Evolutionary conservation across 1,140 invertebrate genomes (phyloP).

Genomic region (Pseudomyrmex gracilis): DNA sequence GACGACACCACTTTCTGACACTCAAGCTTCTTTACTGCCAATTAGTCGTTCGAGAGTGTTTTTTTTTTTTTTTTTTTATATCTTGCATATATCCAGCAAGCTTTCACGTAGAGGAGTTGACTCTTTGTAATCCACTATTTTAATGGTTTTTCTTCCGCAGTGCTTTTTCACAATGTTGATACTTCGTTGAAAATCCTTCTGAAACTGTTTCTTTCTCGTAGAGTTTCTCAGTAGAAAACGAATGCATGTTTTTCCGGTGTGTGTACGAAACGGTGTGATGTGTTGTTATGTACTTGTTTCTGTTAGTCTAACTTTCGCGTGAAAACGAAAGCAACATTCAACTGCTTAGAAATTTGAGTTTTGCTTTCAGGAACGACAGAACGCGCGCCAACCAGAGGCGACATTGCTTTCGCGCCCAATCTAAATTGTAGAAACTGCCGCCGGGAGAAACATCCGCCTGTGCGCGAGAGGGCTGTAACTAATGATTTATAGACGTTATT

Average conservation of each 20-base stretch:
- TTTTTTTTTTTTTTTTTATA: no score
- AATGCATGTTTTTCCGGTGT: neutral
- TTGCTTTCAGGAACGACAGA: slow-evolving; percentile 10
- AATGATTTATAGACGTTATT: no score
- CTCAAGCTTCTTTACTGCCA: neutral
- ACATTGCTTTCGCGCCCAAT: slow-evolving; percentile 6
- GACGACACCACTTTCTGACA: neutral
- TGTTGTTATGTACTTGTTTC: neutral
- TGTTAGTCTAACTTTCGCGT: no score
- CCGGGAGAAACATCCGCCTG: neutral
- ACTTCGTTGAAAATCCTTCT: neutral
- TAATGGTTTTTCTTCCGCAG: slow-evolving; percentile 2
- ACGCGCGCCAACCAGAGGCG: neutral
- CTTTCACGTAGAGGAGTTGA: neutral
- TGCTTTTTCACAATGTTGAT: neutral
- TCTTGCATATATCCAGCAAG: neutral
- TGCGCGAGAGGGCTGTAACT: neutral
- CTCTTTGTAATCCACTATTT: slow-evolving; percentile 15
- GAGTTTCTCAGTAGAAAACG: slow-evolving; percentile 2
- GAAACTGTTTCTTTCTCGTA: neutral
- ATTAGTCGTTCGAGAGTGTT: neutral
- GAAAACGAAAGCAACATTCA: slow-evolving; percentile 21
- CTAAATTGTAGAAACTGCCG: slow-evolving; percentile 1
- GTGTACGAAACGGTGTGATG: slow-evolving; percentile 1
- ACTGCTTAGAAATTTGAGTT: slow-evolving; percentile 7